phyloP scores from a whole-genome alignment of 2,113 vertebrate species.

The Candoia aspera region DNA sequence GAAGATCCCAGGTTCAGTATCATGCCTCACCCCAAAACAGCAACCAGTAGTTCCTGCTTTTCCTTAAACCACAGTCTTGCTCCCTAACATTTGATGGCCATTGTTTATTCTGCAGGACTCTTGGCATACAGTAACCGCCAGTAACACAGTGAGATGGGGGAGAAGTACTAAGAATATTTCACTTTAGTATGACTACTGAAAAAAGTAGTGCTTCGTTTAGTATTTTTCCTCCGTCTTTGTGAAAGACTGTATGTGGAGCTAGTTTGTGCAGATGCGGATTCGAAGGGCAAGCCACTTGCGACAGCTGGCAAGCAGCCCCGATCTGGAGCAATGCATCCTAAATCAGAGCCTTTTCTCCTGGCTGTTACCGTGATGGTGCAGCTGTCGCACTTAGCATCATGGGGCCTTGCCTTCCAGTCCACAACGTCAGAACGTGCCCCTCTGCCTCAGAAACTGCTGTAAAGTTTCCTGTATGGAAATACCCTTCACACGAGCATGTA shows the following conservation, averaged over 20 bases:
- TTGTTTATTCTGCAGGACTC: background rate
- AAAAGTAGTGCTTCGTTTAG: background rate
- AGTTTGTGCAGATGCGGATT: background rate
- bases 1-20: background rate
- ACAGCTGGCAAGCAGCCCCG: background rate
- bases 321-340: no score
- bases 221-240: background rate
- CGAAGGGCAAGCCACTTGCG: background rate
- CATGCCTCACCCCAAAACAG: background rate
- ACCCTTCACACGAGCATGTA: background rate
- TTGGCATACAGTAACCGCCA: background rate
- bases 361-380: background rate
- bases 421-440: background rate
- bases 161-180: background rate
- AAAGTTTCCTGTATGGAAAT: background rate
- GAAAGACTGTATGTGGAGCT: background rate
- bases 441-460: background rate
- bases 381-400: background rate
- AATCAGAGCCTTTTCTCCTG: background rate
- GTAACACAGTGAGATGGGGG: background rate
- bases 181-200: background rate
- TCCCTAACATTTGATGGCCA: background rate
- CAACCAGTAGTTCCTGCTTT: background rate
- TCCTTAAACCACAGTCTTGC: background rate
- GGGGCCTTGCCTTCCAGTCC: background rate